phyloP scores from a whole-genome alignment of 2,113 vertebrate species.

The Procavia capensis region DNA sequence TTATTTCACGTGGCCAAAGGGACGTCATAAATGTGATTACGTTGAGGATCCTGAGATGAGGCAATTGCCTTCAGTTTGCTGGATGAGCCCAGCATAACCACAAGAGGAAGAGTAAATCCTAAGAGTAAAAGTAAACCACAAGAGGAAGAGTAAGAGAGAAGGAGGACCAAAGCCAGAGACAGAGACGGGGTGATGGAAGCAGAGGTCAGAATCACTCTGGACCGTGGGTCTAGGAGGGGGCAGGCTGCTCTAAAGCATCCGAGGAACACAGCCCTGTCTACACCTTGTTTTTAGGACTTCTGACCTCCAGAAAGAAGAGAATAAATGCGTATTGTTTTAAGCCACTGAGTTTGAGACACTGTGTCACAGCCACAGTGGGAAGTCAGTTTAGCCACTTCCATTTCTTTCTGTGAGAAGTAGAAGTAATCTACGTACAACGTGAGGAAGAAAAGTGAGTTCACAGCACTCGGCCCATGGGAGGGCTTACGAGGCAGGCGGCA shows the following conservation, averaged over 20 bases:
- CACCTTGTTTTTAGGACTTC: neutral
- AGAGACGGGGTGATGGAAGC: neutral
- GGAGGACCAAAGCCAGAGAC: neutral
- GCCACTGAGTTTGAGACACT: neutral
- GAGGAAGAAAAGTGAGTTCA: conserved; percentile 19
- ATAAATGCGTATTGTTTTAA: neutral
- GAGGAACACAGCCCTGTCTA: neutral
- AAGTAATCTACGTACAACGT: neutral
- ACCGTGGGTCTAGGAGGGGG: neutral
- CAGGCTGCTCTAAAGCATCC: neutral
- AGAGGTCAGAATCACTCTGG: neutral
- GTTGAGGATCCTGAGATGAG: no score
- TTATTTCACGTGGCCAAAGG: neutral
- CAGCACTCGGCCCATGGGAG: neutral
- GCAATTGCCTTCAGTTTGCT: no score
- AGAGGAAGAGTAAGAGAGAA: neutral
- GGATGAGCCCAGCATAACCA: neutral
- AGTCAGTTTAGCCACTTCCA: neutral
- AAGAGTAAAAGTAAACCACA: no score
- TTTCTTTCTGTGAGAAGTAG: conserved; percentile 15
- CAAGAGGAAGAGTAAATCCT: no score
- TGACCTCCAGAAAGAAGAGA: neutral
- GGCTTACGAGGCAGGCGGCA: neutral
- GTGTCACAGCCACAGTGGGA: neutral
- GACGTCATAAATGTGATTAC: no score